phyloP scores from a whole-genome alignment of 2,113 vertebrate genomes.

The Brachyhypopomus gauderio region DNA sequence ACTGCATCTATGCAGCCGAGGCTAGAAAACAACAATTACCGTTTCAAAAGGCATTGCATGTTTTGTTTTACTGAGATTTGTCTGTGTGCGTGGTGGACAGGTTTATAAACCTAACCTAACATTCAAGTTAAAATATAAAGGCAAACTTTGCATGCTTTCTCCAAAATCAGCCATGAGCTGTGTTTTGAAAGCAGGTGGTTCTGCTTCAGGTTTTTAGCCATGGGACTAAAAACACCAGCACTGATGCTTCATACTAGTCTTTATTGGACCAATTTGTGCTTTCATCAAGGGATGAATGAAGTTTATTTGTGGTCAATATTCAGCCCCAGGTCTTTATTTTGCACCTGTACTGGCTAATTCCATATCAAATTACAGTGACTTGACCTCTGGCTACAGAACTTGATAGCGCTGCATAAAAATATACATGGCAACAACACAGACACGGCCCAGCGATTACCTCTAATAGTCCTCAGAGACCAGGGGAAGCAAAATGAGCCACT shows the following conservation, averaged over 20 bases:
- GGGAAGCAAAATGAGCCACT: no score
- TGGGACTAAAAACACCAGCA: not conserved
- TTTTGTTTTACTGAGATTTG: slow-evolving; percentile 18
- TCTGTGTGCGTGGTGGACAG: not conserved
- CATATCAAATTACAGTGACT: not conserved
- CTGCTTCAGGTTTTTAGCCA: not conserved
- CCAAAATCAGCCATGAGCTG: not conserved
- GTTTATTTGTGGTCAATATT: not conserved
- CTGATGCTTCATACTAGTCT: not conserved
- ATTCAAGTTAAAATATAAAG: not conserved
- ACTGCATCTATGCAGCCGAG: slow-evolving; percentile 66
- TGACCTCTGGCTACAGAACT: not conserved
- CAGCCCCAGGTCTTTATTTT: not conserved
- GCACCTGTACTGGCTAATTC: not conserved
- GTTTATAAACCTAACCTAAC: not conserved
- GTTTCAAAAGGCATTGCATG: not conserved
- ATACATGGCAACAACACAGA: not conserved
- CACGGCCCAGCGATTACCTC: no score
- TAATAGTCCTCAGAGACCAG: not conserved
- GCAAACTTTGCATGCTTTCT: not conserved
- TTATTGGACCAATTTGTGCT: not conserved
- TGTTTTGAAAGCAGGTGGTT: no score
- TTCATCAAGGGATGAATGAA: not conserved
- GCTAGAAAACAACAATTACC: slow-evolving; percentile 18
- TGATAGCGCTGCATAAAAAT: not conserved